Base-by-base conservation (phyloP, 2,113 vertebrate species). In the Petrocephalus zakoni region DNA sequence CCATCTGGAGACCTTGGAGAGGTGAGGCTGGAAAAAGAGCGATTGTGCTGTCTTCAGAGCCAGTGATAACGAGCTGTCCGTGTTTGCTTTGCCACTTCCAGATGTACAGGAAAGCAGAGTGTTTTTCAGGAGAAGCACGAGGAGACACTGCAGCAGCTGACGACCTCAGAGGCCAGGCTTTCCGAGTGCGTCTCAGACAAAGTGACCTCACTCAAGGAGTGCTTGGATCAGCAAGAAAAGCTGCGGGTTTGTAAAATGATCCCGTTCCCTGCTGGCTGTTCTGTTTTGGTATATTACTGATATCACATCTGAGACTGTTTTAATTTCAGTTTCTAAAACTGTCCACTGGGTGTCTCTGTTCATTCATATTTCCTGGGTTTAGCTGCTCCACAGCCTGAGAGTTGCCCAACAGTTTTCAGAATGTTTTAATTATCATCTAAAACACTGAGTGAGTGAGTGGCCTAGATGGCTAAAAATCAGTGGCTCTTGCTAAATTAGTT, bases 191-290 rank as follows among this genome's bases (percentile, higher is more conserved):
- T 95, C 90, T 88, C 90, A 61, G 92, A 92, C 0, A 93, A 93
- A 89, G 95, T 97, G 8, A 51, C 81, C 25, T 98, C 96, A 88
- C 96, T 97, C 2, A 93, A 94, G 82, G 97, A 97, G 92, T 96
- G 96, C 88, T 91, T 93, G 49, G 94, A 95, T 8, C 94, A 93
- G 90, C 92, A 96, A 78, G 93, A 95, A 72, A 93, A 95, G 86
- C 95, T 97, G 61, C 95, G 93, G 93, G 97, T 97, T 90, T 83
- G 92, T 94, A 42, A 46, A 46, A 87, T 29, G 53, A 5, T 87
- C 17, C 19, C 37, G 37, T 29, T n/a, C 61, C 5, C 84, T 22
- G 25, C 13, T 53, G 21, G 9, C 47, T 51, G 49, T n/a, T 85
- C 4, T 29, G 46, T 52, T 85, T 29, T 19, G 53, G 34, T 25